A percentile compares a stretch with the other conserved stretches of the same genome.
These are phyloP conservation scores for Cataglyphis albicans DNA, from an alignment of 2,888 invertebrate species.

Conservation along the genomic window DNA sequence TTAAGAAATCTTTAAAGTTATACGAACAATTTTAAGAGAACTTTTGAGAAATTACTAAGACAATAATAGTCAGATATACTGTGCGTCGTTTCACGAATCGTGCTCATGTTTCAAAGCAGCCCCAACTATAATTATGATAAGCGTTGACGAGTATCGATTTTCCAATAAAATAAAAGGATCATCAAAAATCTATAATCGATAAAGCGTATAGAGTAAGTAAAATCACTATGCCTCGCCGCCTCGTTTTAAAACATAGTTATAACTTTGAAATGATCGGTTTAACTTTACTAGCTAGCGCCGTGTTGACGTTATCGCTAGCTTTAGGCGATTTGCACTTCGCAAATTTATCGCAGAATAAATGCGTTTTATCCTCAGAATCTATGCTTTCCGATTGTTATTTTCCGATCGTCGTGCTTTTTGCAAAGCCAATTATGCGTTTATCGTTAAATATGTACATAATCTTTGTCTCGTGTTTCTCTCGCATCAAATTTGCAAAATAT, in stretches of 20 bases:
- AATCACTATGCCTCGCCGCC: not conserved
- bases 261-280: constrained; percentile 41
- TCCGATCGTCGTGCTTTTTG: not conserved
- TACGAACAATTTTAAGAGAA: constrained; percentile 38
- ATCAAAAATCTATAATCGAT: not conserved
- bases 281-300: constrained; percentile 47
- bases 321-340: constrained; percentile 18
- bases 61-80: constrained; percentile 40
- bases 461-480: not conserved
- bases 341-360: constrained; percentile 12
- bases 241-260: constrained; percentile 34
- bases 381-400: not conserved
- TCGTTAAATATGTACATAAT: not conserved
- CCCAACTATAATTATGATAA: constrained; percentile 36
- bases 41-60: constrained; percentile 45
- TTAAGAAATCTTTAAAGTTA: constrained; percentile 46
- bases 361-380: not conserved
- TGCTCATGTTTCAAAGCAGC: not conserved
- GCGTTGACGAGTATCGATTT: constrained; percentile 38
- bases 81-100: not conserved
- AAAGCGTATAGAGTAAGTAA: not conserved
- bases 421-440: constrained; percentile 1
- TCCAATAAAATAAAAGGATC: constrained; percentile 22
- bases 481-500: not conserved
- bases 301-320: constrained; percentile 17